These are phyloP conservation scores for Chelonoidis abingdonii DNA, from an alignment of 2,113 vertebrate species.

Conservation along the genomic window DNA sequence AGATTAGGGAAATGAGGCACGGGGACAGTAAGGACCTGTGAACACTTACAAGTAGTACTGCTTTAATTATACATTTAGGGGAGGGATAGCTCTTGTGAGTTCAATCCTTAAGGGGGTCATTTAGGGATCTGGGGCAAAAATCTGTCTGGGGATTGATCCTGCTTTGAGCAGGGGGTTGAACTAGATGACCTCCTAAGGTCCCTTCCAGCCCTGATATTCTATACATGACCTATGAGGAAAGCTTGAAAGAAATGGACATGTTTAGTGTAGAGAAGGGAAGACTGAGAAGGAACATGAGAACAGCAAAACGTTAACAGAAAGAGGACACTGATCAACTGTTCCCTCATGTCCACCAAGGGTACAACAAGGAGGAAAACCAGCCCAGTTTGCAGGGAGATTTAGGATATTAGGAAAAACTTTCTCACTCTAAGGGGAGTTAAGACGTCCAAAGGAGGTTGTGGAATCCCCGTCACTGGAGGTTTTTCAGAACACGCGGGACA, in stretches of 20 bases:
- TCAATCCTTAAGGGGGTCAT: too few species aligned
- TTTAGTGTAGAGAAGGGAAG: neutral
- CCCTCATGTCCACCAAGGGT: neutral
- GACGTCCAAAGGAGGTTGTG: neutral
- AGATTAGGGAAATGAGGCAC: conserved; percentile 37
- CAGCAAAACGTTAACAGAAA: neutral
- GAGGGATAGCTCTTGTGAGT: too few species aligned
- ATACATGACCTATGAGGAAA: neutral
- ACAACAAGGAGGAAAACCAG: neutral
- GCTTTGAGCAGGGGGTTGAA: too few species aligned
- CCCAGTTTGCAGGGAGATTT: neutral
- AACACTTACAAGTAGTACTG: neutral
- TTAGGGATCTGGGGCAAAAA: too few species aligned
- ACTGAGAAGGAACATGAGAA: neutral
- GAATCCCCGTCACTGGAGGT: neutral
- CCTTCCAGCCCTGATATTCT: too few species aligned
- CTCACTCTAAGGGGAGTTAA: neutral
- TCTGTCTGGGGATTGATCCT: too few species aligned
- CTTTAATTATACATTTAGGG: neutral
- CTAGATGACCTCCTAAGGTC: too few species aligned
- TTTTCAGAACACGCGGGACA: neutral
- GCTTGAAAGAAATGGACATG: neutral
- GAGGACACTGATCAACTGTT: neutral
- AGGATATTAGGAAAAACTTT: neutral
- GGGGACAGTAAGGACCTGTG: neutral